Base-by-base conservation (phyloP, 2,888 invertebrate genomes). In the Hemaris fuciformis region DNA sequence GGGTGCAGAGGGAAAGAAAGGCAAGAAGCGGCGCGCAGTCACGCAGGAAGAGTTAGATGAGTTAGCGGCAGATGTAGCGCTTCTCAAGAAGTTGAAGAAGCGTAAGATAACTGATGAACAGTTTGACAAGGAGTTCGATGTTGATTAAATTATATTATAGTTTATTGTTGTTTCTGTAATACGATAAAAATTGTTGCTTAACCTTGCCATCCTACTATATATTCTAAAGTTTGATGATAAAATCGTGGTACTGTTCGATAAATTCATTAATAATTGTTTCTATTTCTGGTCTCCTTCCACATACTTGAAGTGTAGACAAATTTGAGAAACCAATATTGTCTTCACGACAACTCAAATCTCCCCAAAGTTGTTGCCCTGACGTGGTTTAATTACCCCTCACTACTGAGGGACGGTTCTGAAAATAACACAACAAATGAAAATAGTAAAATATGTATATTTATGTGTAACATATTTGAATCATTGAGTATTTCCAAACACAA, bases 41-140 rank as follows among this genome's bases (percentile, higher is more conserved):
- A 95, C 94, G 2, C 94, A 96, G 72, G 95, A 96, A 68, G 97
- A 98, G 75, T 79, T 97, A 25, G 94, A 94, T 31, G 97, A 97
- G 76, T 77, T 98, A 57, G 95, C 95, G 6, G 95, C 94, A 61
- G 98, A 99, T 80, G 95, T 97, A 57, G 94, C 96, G 5, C 89
- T 98, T 23, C 94, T 98, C 64, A 98, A 98, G 82, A 97, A 97
- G 75, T 88, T 97, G 0, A 98, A 98, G 82, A 96, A 95, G 76
- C 95, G 96, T 72, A 98, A 98, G 83, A 95, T 96, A 27, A 93
- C 93, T 0, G 90, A 95, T 60, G 94, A 95, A 67, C 94, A 96
- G 72, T 95, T 94, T 72, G 94, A 96, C 68, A 88, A 94, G 70
- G 91, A 94, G 68, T 95, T 96, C 80, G 94, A 94, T 64, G 78